phyloP scores from a whole-genome alignment of 2,113 vertebrate species.

The Myrmophylax atrothorax region DNA sequence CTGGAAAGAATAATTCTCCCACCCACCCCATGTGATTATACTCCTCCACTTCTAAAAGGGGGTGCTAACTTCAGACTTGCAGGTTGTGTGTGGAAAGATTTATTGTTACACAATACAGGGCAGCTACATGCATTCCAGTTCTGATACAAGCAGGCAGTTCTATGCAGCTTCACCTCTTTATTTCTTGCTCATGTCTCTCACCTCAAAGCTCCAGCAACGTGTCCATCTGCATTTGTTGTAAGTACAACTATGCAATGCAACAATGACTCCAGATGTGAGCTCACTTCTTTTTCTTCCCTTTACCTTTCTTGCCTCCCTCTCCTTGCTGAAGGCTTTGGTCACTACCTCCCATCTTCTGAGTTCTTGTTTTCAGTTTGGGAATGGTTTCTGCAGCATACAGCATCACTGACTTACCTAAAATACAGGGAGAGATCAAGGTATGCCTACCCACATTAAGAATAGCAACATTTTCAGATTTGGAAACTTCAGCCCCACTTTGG shows the following conservation, averaged over 20 bases:
- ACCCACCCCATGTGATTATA: neutral
- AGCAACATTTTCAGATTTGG: neutral
- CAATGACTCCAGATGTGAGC: neutral
- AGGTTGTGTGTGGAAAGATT: neutral
- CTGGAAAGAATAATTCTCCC: neutral
- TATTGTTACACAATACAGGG: slow-evolving; percentile 9
- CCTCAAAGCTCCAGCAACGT: neutral
- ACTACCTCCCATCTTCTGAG: slow-evolving; percentile 87
- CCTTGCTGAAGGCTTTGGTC: slow-evolving; percentile 88
- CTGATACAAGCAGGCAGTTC: neutral
- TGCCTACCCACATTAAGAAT: neutral
- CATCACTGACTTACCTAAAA: slow-evolving; percentile 91
- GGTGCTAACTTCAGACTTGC: neutral
- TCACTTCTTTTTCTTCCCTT: slow-evolving; percentile 96
- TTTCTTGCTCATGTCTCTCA: neutral
- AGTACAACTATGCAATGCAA: neutral
- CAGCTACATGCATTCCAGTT: slow-evolving; percentile 48
- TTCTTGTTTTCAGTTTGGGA: slow-evolving; percentile 94
- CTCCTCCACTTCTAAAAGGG: neutral
- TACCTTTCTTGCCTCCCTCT: slow-evolving; percentile 94
- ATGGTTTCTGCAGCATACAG: slow-evolving; percentile 95
- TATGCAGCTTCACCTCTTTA: neutral
- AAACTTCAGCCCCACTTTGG: neutral
- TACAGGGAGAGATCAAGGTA: neutral
- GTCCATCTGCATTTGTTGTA: neutral